Conservation (phyloP, 2,113 vertebrate species). For the Sialia sialis region DNA sequence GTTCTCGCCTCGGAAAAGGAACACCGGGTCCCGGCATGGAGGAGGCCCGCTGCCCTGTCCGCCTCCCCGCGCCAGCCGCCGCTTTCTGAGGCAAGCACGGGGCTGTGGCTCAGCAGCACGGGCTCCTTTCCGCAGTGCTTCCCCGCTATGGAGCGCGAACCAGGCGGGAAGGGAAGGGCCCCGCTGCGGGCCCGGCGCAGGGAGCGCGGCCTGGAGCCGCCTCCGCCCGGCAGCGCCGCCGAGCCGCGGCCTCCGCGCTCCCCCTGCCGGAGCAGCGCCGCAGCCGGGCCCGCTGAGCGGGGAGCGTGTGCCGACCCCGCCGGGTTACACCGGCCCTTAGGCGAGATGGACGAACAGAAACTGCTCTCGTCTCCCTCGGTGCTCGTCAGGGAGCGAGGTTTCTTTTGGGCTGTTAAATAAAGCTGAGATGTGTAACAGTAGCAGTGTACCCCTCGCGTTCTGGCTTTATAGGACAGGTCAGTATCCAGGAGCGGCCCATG, state of each 20-base stretch:
- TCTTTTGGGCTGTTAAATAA: too few species aligned
- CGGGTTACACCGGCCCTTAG: accelerated
- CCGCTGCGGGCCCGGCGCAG: too few species aligned
- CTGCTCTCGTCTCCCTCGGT: not conserved
- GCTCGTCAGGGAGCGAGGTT: accelerated
- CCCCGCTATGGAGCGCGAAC: accelerated
- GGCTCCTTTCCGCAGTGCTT: accelerated
- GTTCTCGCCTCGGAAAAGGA: not conserved
- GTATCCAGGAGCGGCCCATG: accelerated
- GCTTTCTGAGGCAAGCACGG: too few species aligned
- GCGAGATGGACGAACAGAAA: accelerated
- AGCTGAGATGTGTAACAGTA: not conserved
- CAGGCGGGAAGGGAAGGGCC: too few species aligned
- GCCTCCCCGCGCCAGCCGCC: too few species aligned
- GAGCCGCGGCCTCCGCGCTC: not conserved
- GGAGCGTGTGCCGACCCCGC: accelerated
- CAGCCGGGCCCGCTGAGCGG: too few species aligned
- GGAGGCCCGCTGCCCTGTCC: not conserved
- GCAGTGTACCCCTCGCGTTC: accelerated
- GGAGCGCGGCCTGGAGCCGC: too few species aligned
- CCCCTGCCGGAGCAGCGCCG: not conserved
- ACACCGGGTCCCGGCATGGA: accelerated
- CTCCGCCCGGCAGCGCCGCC: too few species aligned
- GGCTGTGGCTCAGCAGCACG: accelerated
- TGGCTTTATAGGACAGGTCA: accelerated